A percentile compares a stretch with the other conserved stretches of the same genome.
phyloP scores from a whole-genome alignment of 2,888 invertebrate species.

The Caenorhabditis plicata region DNA sequence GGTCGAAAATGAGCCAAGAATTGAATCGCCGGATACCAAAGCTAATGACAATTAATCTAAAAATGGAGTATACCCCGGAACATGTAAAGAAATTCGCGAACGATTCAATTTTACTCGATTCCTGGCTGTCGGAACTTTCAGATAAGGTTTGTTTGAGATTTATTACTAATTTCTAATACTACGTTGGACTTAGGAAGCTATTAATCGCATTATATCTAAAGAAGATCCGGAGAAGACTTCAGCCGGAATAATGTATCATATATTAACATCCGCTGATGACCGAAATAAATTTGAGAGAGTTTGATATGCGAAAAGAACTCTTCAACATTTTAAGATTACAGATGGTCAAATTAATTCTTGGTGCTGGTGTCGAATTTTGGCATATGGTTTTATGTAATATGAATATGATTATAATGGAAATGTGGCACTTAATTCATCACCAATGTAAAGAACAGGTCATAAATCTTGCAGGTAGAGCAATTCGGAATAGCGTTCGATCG shows the following conservation, averaged over 20 bases:
- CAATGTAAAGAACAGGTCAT: conserved; percentile 36
- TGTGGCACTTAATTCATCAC: conserved; percentile 27
- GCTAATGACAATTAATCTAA: conserved; percentile 24
- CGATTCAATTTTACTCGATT: conserved; percentile 18
- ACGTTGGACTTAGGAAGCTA: conserved; percentile 23
- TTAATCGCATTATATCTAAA: conserved; percentile 27
- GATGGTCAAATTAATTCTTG: conserved; percentile 18
- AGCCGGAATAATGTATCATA: conserved; percentile 16
- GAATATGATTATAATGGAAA: conserved; percentile 37
- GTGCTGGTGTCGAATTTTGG: conserved; percentile 34
- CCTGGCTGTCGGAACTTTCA: conserved; percentile 13
- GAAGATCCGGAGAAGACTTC: conserved; percentile 14
- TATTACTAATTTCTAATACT: not conserved
- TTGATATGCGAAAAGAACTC: not conserved
- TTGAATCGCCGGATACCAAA: conserved; percentile 8
- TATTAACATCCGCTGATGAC: conserved; percentile 16
- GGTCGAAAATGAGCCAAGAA: conserved; percentile 22
- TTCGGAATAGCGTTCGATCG: conserved; percentile 38
- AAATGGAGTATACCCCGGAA: conserved; percentile 18
- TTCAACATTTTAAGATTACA: not conserved
- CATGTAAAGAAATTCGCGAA: conserved; percentile 10
- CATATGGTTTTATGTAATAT: conserved; percentile 30
- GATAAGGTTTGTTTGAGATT: conserved; percentile 24
- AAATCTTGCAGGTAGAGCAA: conserved; percentile 40
- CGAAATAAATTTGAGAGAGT: conserved; percentile 11